These are phyloP conservation scores for Neodiprion virginianus DNA, from an alignment of 1,140 invertebrate species.

Conservation along the genomic window DNA sequence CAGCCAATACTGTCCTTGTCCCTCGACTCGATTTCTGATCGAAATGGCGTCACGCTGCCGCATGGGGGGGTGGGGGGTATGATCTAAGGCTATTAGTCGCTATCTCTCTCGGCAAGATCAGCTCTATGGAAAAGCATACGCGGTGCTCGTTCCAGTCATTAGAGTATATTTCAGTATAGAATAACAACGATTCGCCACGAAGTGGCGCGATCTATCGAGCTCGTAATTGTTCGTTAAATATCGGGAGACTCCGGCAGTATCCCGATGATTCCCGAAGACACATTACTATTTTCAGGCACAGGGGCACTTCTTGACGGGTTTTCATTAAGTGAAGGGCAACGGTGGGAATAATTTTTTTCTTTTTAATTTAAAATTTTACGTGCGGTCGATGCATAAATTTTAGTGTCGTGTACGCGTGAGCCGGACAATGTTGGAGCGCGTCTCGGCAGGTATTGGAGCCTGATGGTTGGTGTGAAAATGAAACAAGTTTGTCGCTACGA, in stretches of 20 bases:
- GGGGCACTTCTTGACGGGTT: slow-evolving; percentile 52
- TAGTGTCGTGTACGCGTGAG: slow-evolving; percentile 29
- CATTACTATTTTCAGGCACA: slow-evolving; percentile 57
- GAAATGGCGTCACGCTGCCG: no score
- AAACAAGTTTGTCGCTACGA: slow-evolving; percentile 44
- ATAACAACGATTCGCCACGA: not conserved
- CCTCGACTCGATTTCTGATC: no score
- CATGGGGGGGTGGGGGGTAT: no score
- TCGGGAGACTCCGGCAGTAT: slow-evolving; percentile 35
- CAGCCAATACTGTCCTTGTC: no score
- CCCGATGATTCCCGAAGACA: slow-evolving; percentile 47
- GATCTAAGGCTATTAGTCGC: no score
- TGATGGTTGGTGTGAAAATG: slow-evolving; percentile 44
- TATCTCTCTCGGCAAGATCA: no score
- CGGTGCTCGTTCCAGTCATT: no score
- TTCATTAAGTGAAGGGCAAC: slow-evolving; percentile 51
- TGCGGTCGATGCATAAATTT: slow-evolving; percentile 30
- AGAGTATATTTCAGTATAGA: no score
- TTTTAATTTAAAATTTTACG: slow-evolving; percentile 29
- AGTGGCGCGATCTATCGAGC: slow-evolving; percentile 34
- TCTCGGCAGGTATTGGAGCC: slow-evolving; percentile 38
- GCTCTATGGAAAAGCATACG: no score
- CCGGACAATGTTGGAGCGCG: slow-evolving; percentile 36
- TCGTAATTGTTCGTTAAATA: slow-evolving; percentile 28
- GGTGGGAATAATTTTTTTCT: slow-evolving; percentile 36